A percentile compares a stretch with the other conserved stretches of the same genome.
Evolutionary conservation across 2,797 vertebrate species (phyloP).

Genomic region (Macropus fuliginosus): DNA sequence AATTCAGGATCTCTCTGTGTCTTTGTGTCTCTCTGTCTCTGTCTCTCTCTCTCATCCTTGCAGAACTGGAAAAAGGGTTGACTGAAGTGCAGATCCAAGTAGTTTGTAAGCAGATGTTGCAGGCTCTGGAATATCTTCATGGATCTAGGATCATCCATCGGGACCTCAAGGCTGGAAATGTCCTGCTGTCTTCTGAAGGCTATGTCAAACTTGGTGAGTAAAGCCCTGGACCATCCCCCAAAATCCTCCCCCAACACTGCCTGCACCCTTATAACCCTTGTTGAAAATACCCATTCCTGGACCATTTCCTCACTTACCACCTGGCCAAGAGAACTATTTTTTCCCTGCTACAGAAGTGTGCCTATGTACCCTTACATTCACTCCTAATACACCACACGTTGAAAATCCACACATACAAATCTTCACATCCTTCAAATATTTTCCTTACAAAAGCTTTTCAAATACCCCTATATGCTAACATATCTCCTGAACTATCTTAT

Average conservation of each 20-base stretch:
- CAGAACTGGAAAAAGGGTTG: slow-evolving; percentile 85
- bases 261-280: background rate
- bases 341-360: background rate
- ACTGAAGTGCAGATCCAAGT: slow-evolving; percentile 85
- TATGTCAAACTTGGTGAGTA: slow-evolving; percentile 85
- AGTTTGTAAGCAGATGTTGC: slow-evolving; percentile 83
- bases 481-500: background rate
- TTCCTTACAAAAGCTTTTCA: background rate
- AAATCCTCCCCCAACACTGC: background rate
- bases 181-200: slow-evolving; percentile 85
- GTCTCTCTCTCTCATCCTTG: background rate
- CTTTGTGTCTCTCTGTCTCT: background rate
- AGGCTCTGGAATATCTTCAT: slow-evolving; percentile 84
- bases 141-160: slow-evolving; percentile 85
- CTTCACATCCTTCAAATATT: background rate
- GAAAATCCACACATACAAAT: background rate
- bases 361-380: background rate
- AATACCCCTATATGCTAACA: background rate
- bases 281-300: background rate
- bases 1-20: background rate
- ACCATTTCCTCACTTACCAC: background rate
- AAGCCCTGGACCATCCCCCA: background rate
- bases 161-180: slow-evolving; percentile 86
- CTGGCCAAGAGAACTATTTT: background rate
- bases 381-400: background rate